phyloP scores from a whole-genome alignment of 2,888 invertebrate species.

The Branchipolynoe longqiensis region DNA sequence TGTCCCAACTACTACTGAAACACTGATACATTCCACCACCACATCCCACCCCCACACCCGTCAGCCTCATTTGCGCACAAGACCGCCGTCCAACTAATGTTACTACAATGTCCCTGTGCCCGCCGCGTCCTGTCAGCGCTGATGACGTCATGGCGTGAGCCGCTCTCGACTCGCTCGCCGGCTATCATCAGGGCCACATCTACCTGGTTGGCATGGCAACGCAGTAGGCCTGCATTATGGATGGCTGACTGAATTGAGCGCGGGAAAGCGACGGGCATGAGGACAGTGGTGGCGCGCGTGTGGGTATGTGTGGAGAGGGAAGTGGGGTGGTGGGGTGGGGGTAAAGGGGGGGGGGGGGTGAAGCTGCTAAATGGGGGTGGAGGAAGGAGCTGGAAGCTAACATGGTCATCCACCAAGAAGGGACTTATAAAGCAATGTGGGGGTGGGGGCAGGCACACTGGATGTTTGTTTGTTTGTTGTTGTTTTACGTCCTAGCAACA shows the following conservation, averaged over 20 bases:
- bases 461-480: no score
- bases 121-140: background rate
- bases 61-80: no score
- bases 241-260: slow-evolving; percentile 44
- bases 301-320: background rate
- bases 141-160: slow-evolving; percentile 23
- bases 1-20: no score
- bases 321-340: background rate
- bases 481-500: no score
- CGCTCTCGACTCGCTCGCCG: slow-evolving; percentile 1
- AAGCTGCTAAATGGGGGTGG: background rate
- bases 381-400: no score
- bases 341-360: background rate
- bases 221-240: slow-evolving; percentile 30
- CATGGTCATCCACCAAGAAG: no score
- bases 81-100: background rate
- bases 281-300: no score
- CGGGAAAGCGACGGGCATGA: no score
- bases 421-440: no score
- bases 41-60: background rate
- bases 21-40: background rate
- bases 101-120: background rate
- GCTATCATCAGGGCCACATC: background rate
- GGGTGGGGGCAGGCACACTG: no score
- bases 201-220: slow-evolving; percentile 54